phyloP scores from a whole-genome alignment of 2,888 invertebrate genomes.

The Lasiommata megera region DNA sequence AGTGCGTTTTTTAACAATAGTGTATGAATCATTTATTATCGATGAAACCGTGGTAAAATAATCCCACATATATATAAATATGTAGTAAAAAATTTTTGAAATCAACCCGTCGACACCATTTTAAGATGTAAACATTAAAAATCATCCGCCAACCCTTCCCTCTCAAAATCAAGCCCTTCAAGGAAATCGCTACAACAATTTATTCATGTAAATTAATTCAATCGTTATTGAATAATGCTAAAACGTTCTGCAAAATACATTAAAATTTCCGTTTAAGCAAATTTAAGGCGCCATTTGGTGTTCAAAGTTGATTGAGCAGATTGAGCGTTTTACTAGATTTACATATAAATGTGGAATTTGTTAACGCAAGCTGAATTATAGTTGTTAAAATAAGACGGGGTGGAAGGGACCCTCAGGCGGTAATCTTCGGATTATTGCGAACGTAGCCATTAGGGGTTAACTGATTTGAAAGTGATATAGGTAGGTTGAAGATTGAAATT shows the following conservation, averaged over 20 bases:
- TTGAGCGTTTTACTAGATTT: constrained; percentile 39
- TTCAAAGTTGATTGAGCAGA: constrained; percentile 31
- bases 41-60: too few species aligned
- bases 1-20: too few species aligned
- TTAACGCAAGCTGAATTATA: constrained; percentile 34
- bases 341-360: constrained; percentile 41
- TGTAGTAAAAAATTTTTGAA: neutral
- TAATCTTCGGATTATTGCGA: constrained; percentile 21
- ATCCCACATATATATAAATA: too few species aligned
- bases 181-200: constrained; percentile 19
- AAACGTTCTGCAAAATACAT: constrained; percentile 33
- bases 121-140: neutral
- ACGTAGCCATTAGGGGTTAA: constrained; percentile 21
- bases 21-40: too few species aligned
- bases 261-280: constrained; percentile 36
- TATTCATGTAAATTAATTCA: constrained; percentile 31
- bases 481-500: neutral
- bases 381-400: constrained; percentile 33
- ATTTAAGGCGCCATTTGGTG: constrained; percentile 35
- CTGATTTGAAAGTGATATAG: neutral
- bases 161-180: constrained; percentile 2
- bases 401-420: constrained; percentile 24
- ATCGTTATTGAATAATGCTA: constrained; percentile 29
- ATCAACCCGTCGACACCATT: neutral
- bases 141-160: neutral